These are phyloP conservation scores for Dendrocopos noguchii DNA, from an alignment of 2,113 vertebrate species.

Conservation along the genomic window DNA sequence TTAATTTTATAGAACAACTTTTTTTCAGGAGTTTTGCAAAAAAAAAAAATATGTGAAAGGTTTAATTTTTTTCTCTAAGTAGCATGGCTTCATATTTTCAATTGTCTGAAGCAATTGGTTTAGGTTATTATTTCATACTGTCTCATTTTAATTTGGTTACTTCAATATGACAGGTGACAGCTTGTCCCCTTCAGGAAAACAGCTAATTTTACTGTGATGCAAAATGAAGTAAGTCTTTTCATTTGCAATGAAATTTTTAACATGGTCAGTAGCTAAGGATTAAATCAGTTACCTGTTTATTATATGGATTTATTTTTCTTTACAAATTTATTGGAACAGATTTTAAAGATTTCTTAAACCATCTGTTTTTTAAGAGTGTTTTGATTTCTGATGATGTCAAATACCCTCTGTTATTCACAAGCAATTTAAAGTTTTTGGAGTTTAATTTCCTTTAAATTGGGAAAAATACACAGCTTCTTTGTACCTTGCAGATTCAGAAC, in stretches of 20 bases:
- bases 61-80: not conserved
- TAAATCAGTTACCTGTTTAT: not conserved
- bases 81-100: not conserved
- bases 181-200: not conserved
- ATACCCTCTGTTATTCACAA: not conserved
- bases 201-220: not conserved
- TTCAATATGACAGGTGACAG: not conserved
- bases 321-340: not conserved
- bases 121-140: not conserved
- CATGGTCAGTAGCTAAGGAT: not conserved
- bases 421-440: not conserved
- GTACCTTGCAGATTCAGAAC: not conserved
- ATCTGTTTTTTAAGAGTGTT: not conserved
- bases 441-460: not conserved
- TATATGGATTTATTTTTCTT: not conserved
- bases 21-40: not conserved
- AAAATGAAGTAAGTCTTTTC: not conserved
- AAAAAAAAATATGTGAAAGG: not conserved
- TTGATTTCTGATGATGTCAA: not conserved
- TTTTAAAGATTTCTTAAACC: not conserved
- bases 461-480: not conserved
- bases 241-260: not conserved
- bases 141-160: not conserved
- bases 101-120: not conserved
- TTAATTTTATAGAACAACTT: not conserved